Percentiles rank a stretch among this genome's conserved stretches.
Conservation (phyloP, 2,113 vertebrate genomes). For the Spermophilus dauricus region DNA sequence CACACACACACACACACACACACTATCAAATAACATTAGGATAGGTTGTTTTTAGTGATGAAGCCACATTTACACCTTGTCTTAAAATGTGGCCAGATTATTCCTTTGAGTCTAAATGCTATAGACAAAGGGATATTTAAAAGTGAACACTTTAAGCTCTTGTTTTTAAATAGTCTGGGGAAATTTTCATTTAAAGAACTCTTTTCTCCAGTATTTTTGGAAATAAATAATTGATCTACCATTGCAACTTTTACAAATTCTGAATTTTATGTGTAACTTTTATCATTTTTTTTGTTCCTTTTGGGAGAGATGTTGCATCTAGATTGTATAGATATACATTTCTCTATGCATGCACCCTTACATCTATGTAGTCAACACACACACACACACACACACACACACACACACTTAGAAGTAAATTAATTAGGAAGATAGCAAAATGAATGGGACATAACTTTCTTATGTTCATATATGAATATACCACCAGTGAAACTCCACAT, state of each 20-base stretch:
- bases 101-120: not conserved
- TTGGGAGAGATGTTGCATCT: not conserved
- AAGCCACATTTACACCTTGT: slow-evolving; percentile 59
- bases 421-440: too few relatives aligned
- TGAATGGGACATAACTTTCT: too few relatives aligned
- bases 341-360: not conserved
- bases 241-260: not conserved
- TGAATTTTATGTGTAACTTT: not conserved
- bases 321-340: not conserved
- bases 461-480: too few relatives aligned
- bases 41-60: not conserved
- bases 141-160: not conserved
- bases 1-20: too few relatives aligned
- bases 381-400: not conserved
- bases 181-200: not conserved
- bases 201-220: not conserved
- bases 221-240: not conserved
- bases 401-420: not conserved
- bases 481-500: too few relatives aligned
- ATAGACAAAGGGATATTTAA: not conserved
- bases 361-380: not conserved
- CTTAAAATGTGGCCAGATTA: not conserved
- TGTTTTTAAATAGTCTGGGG: not conserved
- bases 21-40: not conserved
- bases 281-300: not conserved